phyloP scores from a whole-genome alignment of 2,113 vertebrate species.

The Pao palembangensis region DNA sequence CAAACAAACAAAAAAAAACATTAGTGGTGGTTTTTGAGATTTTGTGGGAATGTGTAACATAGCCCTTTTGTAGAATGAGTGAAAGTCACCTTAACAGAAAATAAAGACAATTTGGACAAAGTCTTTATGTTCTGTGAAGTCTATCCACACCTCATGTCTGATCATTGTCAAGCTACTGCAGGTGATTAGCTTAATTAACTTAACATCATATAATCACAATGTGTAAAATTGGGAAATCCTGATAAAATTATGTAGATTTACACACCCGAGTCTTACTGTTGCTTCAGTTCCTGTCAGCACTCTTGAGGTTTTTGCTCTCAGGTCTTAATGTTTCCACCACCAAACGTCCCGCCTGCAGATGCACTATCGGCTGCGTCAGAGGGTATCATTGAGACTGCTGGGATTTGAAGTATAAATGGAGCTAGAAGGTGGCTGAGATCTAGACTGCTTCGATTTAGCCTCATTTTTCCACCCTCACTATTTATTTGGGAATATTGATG shows the following conservation, averaged over 20 bases:
- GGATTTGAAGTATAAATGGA: conserved; percentile 5
- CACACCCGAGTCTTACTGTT: not conserved
- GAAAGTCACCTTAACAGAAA: too few species aligned
- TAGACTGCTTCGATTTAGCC: conserved; percentile 5
- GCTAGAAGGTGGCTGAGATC: not conserved
- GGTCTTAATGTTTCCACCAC: conserved; percentile 16
- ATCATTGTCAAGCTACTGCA: not conserved
- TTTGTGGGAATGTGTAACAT: too few species aligned
- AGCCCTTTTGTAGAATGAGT: too few species aligned
- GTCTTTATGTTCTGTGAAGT: too few species aligned
- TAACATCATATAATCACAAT: too few species aligned
- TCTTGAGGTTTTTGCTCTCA: conserved; percentile 11
- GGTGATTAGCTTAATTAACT: not conserved
- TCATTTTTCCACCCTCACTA: conserved; percentile 12
- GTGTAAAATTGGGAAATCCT: too few species aligned
- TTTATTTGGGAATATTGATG: conserved; percentile 12
- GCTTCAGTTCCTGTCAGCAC: conserved; percentile 12
- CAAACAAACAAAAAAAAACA: too few species aligned
- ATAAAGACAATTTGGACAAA: too few species aligned
- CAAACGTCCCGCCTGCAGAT: not conserved
- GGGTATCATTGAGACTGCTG: not conserved
- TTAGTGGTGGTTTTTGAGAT: too few species aligned
- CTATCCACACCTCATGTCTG: too few species aligned
- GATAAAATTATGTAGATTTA: not conserved
- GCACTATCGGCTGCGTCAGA: not conserved